These are phyloP conservation scores for Oxyura jamaicensis DNA, from an alignment of 2,113 vertebrate genomes.

Conservation along the genomic window DNA sequence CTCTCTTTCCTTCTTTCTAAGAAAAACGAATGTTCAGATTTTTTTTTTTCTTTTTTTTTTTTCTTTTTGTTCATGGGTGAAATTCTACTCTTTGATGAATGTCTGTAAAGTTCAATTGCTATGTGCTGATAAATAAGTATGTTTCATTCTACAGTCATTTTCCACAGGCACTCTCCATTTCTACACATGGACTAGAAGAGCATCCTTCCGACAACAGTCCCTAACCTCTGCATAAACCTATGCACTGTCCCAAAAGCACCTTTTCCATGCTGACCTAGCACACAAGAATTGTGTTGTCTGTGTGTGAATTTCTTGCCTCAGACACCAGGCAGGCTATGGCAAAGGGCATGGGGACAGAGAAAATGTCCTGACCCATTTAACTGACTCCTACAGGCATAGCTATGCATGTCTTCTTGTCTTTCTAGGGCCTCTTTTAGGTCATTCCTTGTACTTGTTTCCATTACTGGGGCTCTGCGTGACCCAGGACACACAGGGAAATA, in stretches of 20 bases:
- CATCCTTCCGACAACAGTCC: fast-evolving
- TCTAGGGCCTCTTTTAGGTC: background rate
- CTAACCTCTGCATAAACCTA: background rate
- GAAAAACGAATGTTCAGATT: background rate
- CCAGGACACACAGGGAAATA: background rate
- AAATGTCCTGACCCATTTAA: background rate
- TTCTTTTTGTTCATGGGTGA: background rate
- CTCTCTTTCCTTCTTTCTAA: background rate
- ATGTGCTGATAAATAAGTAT: background rate
- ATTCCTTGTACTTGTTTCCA: background rate
- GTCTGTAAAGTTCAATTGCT: background rate
- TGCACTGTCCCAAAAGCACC: background rate
- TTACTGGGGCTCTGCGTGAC: background rate
- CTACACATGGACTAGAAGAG: fast-evolving
- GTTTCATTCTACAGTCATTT: background rate
- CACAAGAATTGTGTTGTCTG: fast-evolving
- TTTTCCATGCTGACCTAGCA: background rate
- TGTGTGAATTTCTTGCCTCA: background rate
- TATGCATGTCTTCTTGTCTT: background rate
- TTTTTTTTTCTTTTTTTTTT: background rate
- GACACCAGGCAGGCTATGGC: background rate
- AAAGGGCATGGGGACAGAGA: background rate
- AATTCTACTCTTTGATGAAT: background rate
- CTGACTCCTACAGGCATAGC: background rate
- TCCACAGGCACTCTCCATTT: background rate